Evolutionary conservation across 2,888 invertebrate species (phyloP).

Genomic region (Eurytoma californica): DNA sequence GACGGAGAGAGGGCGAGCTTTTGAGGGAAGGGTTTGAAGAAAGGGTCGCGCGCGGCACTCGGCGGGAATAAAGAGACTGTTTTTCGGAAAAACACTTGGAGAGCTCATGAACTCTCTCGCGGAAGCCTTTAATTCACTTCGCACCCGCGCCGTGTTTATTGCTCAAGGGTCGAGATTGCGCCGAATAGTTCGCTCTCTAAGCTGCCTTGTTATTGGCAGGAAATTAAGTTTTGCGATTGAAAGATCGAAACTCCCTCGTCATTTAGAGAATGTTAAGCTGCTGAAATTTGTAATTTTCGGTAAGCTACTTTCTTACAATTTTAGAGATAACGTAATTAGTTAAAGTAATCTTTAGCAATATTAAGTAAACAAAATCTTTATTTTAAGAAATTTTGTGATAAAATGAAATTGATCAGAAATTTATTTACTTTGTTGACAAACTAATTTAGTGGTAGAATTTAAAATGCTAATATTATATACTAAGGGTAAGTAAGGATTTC

Average conservation of each 20-base stretch:
- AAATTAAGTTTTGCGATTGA: conserved; percentile 45
- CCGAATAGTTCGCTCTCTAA: conserved; percentile 34
- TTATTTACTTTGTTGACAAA: too few species aligned
- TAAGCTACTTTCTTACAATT: background rate
- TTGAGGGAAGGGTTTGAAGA: conserved; percentile 5
- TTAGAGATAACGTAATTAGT: background rate
- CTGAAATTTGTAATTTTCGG: background rate
- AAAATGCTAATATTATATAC: too few species aligned
- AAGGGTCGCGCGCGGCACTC: conserved; percentile 34
- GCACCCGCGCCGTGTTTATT: conserved; percentile 21
- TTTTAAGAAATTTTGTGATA: too few species aligned
- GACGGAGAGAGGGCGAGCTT: conserved; percentile 13
- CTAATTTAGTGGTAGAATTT: too few species aligned
- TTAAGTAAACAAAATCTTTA: too few species aligned
- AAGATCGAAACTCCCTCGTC: background rate
- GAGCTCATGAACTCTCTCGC: conserved; percentile 50
- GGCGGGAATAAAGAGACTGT: conserved; percentile 53
- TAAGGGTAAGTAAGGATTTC: background rate
- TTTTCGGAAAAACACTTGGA: conserved; percentile 55
- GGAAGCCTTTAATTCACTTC: conserved; percentile 56
- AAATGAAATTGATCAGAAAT: too few species aligned
- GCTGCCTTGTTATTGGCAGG: conserved; percentile 48
- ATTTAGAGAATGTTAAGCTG: too few species aligned
- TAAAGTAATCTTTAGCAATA: too few species aligned
- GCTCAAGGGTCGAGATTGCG: conserved; percentile 28